Evolutionary conservation across 2,888 invertebrate genomes (phyloP), one percentile per base, ranked within the genome.

Genomic region (Synanthedon formicaeformis): DNA sequence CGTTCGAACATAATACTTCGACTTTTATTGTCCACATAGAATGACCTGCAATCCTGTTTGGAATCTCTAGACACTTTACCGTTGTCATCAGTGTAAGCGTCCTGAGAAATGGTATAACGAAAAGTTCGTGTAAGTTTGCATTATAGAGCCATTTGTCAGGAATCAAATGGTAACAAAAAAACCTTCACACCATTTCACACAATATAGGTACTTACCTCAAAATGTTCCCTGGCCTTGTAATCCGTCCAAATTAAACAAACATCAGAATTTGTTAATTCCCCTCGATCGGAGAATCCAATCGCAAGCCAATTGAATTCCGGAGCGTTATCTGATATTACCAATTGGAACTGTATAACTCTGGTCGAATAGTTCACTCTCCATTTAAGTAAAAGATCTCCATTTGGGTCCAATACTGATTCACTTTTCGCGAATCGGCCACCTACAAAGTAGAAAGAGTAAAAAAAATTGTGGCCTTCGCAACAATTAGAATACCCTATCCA

Each of bases 271-370:
- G 89, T 89, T 3, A 90, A 66, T 50, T 91, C 89, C 1, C 96
- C 96, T 55, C 93, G 90, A 66, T 95, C 91, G 1, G 96, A 96
- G 81, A 96, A 96, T 41, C 96, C 96, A 51, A 96, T 67, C 0
- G 93, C 95, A 65, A 96, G 92, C 96, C 96, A 96, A 52, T 88
- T 88, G 63, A 79, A 77, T 1, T 73, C 70, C 11, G 88, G 85
- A 0, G 77, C 75, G 49, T 80, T 74, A 2, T 79, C 73, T 0
- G 89, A 82, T 49, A 90, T 65, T 52, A 88, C 78, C 13, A 92
- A 67, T 63, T 88, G 88, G 59, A 91, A 90, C 18, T 70, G 66
- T 52, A 87, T 76, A 60, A 75, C 81, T 51, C 65, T 65, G 45
- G 63, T 57, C 11, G 65, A 57, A 55, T 85, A 86, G 58, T 86